A percentile compares a stretch with the other conserved stretches of the same genome.
phyloP scores from a whole-genome alignment of 2,113 vertebrate species.

The Nothoprocta pentlandii region DNA sequence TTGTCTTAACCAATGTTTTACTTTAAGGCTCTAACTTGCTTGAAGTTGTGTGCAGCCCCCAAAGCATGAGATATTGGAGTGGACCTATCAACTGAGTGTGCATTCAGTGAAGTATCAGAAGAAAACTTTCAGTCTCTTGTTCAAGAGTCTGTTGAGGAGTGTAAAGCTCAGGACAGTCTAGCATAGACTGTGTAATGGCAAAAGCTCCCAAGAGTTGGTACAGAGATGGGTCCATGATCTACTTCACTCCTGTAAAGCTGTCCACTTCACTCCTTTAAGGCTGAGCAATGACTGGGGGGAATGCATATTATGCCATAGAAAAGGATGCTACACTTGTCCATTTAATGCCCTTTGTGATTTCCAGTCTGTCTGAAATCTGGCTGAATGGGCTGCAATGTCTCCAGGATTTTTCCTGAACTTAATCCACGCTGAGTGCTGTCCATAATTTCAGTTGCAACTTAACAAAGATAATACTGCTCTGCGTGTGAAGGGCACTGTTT shows the following conservation, averaged over 20 bases:
- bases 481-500: neutral
- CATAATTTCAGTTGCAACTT: neutral
- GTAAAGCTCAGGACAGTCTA: neutral
- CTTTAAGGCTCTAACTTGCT: neutral
- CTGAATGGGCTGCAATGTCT: neutral
- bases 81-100: neutral
- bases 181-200: neutral
- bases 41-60: neutral
- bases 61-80: neutral
- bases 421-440: neutral
- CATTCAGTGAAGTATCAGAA: neutral
- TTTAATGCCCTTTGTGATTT: neutral
- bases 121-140: neutral
- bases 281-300: neutral
- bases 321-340: neutral
- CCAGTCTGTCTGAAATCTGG: neutral
- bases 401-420: neutral
- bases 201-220: neutral
- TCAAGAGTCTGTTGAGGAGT: neutral
- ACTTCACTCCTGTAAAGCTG: neutral
- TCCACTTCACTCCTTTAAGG: neutral
- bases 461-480: neutral
- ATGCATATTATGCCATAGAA: neutral
- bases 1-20: neutral
- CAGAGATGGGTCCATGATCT: neutral